Evolutionary conservation across 1,140 invertebrate species (phyloP).

Genomic region (Diachasmimorpha longicaudata): DNA sequence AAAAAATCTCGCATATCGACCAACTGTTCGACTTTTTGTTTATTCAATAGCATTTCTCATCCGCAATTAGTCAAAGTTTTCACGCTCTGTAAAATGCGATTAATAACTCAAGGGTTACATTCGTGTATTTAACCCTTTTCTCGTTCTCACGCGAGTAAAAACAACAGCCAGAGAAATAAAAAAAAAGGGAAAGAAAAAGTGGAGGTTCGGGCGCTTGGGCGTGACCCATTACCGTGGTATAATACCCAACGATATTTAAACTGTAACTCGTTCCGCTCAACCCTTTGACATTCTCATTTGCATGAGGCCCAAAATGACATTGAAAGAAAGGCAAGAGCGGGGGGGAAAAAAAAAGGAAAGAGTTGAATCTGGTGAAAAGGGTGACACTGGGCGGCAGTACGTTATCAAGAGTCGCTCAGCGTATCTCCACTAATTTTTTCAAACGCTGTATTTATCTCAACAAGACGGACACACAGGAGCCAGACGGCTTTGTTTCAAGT

Average conservation of each 20-base stretch:
- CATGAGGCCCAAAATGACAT: slow-evolving; percentile 23
- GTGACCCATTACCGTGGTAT: slow-evolving; percentile 55
- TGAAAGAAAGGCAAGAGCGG: not conserved
- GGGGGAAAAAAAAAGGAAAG: not conserved
- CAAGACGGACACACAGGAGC: slow-evolving; percentile 9
- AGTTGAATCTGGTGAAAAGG: not conserved
- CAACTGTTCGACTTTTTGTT: not conserved
- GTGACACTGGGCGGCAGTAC: not conserved
- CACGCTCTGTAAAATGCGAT: slow-evolving; percentile 26
- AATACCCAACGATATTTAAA: slow-evolving; percentile 36
- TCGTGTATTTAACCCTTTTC: slow-evolving; percentile 22
- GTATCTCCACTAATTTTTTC: not conserved
- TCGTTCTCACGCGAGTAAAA: slow-evolving; percentile 24
- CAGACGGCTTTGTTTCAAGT: slow-evolving; percentile 30
- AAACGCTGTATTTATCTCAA: slow-evolving; percentile 4
- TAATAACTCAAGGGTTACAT: slow-evolving; percentile 25
- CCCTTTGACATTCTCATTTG: slow-evolving; percentile 33
- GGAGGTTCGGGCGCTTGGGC: slow-evolving; percentile 38
- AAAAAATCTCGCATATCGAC: not conserved
- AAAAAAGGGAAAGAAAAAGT: slow-evolving; percentile 10
- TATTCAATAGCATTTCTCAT: not conserved
- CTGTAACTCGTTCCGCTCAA: slow-evolving; percentile 36
- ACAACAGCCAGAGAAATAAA: slow-evolving; percentile 5
- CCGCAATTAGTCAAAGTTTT: slow-evolving; percentile 27
- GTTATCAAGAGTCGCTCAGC: not conserved